Conservation (phyloP, 2,888 invertebrate genomes). For the Leptodirus hochenwartii region DNA sequence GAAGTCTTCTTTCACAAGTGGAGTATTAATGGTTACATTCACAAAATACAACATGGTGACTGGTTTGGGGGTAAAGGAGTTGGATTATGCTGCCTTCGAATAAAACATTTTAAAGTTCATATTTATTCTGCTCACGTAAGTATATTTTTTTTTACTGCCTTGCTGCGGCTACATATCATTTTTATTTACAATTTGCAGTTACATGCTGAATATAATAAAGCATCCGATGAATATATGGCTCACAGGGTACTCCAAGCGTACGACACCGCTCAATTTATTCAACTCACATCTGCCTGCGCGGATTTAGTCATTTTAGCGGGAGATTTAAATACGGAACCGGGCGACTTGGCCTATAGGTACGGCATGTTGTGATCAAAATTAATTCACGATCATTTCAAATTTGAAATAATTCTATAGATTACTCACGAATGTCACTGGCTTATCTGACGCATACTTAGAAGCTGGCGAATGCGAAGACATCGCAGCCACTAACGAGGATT, state of each 20-base stretch:
- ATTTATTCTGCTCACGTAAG: constrained; percentile 88
- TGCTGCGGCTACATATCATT: constrained; percentile 2
- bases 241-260: constrained; percentile 89
- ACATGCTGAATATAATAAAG: constrained; percentile 82
- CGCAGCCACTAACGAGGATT: constrained; percentile 58
- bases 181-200: constrained; percentile 37
- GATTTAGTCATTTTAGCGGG: constrained; percentile 82
- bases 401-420: constrained; percentile 30
- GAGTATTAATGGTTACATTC: constrained; percentile 94
- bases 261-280: constrained; percentile 87
- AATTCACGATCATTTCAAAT: constrained; percentile 2
- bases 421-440: constrained; percentile 35
- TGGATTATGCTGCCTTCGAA: constrained; percentile 57
- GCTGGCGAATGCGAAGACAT: constrained; percentile 19
- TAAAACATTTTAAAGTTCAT: constrained; percentile 52
- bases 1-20: constrained; percentile 85
- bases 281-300: constrained; percentile 56
- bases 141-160: constrained; percentile 13
- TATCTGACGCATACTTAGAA: constrained; percentile 31
- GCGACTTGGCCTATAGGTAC: constrained; percentile 58
- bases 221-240: constrained; percentile 74
- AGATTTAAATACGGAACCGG: constrained; percentile 84
- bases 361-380: constrained; percentile 6
- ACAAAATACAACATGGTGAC: constrained; percentile 90
- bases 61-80: constrained; percentile 98